Evolutionary conservation across 2,888 invertebrate species (phyloP).

Genomic region (Volucella inflata): DNA sequence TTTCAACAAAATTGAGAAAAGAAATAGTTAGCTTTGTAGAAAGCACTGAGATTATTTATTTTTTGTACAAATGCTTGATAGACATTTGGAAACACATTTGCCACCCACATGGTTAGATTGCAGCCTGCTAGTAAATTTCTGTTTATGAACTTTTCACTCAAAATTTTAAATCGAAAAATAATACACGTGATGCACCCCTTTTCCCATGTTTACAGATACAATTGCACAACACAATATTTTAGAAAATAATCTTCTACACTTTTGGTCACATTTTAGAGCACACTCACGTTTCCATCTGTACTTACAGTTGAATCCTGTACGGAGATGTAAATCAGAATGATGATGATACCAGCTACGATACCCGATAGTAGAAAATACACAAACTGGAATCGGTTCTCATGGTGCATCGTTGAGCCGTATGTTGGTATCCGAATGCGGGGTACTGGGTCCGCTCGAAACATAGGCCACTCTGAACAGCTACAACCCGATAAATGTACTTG

Average conservation of each 20-base stretch:
- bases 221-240: not conserved
- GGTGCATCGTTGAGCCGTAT: constrained; percentile 43
- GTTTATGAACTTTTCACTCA: constrained; percentile 5
- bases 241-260: not conserved
- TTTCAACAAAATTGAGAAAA: not conserved
- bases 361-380: constrained; percentile 81
- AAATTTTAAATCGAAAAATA: not conserved
- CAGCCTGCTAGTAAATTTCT: too few relatives aligned
- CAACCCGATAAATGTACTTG: constrained; percentile 43
- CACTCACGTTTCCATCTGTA: constrained; percentile 37
- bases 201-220: too few relatives aligned
- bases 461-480: constrained; percentile 18
- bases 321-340: constrained; percentile 81
- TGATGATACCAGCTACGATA: constrained; percentile 80
- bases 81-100: not conserved
- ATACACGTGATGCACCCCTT: too few relatives aligned
- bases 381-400: constrained; percentile 80
- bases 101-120: not conserved
- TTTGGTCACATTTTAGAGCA: not conserved
- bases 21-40: not conserved
- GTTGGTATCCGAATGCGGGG: not conserved
- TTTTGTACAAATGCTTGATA: not conserved
- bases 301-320: constrained; percentile 78
- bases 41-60: constrained; percentile 7
- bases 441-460: not conserved